Evolutionary conservation across 2,888 invertebrate species (phyloP).

Genomic region (Sesamia inferens): DNA sequence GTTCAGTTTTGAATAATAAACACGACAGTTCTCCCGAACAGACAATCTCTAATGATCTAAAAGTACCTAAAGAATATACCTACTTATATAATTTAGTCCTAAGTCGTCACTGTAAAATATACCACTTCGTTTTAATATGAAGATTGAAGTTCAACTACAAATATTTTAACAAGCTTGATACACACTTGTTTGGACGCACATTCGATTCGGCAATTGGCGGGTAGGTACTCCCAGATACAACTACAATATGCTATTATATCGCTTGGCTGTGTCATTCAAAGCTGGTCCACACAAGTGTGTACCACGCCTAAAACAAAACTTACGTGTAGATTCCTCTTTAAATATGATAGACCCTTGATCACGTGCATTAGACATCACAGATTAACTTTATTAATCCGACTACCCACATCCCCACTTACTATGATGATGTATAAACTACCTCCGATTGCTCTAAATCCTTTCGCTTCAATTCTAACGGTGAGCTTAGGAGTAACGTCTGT

Average conservation of each 20-base stretch:
- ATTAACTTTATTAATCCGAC: neutral
- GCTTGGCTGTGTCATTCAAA: no score
- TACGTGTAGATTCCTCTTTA: slow-evolving; percentile 40
- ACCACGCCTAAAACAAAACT: slow-evolving; percentile 4
- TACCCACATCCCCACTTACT: neutral
- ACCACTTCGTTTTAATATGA: slow-evolving; percentile 41
- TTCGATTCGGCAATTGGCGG: neutral
- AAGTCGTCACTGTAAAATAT: slow-evolving; percentile 52
- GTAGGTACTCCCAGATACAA: neutral
- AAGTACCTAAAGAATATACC: slow-evolving; percentile 24
- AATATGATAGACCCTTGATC: slow-evolving; percentile 26
- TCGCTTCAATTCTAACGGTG: slow-evolving; percentile 29
- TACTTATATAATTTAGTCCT: slow-evolving; percentile 50
- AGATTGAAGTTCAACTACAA: slow-evolving; percentile 36
- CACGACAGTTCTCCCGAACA: slow-evolving; percentile 24
- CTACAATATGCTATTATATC: no score
- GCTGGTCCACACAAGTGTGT: neutral
- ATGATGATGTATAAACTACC: neutral
- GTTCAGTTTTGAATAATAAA: slow-evolving; percentile 24
- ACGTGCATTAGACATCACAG: slow-evolving; percentile 12
- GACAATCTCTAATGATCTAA: slow-evolving; percentile 14
- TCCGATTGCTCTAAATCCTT: slow-evolving; percentile 26
- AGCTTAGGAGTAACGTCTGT: slow-evolving; percentile 22
- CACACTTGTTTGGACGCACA: neutral
- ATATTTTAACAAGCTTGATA: neutral